These are phyloP conservation scores for Tethea ocularis DNA, from an alignment of 2,888 invertebrate genomes.

Conservation along the genomic window DNA sequence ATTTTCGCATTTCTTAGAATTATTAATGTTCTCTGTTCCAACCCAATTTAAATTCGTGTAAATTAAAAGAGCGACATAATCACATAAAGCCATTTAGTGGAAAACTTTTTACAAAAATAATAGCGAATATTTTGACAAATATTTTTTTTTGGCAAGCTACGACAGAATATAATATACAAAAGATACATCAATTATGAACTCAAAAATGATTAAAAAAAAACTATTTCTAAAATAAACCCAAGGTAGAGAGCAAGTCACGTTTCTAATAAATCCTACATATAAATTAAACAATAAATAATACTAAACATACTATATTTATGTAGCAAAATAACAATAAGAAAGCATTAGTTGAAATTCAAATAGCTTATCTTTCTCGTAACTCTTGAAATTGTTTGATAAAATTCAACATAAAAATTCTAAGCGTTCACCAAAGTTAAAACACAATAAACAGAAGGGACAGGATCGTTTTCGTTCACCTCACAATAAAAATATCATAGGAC, in stretches of 20 bases:
- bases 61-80: too few relatives aligned
- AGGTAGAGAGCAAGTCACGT: not conserved
- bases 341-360: conserved; percentile 42
- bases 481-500: conserved; percentile 59
- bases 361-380: conserved; percentile 31
- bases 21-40: too few relatives aligned
- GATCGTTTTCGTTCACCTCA: conserved; percentile 53
- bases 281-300: conserved; percentile 1
- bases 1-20: too few relatives aligned
- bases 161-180: too few relatives aligned
- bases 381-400: conserved; percentile 28
- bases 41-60: too few relatives aligned
- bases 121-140: too few relatives aligned
- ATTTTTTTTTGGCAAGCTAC: too few relatives aligned
- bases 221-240: not conserved
- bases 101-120: too few relatives aligned
- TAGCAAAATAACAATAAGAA: conserved; percentile 12
- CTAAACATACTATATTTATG: conserved; percentile 11
- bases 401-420: conserved; percentile 57
- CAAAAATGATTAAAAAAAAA: not conserved
- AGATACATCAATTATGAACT: too few relatives aligned
- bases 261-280: not conserved
- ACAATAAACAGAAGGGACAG: conserved; percentile 52
- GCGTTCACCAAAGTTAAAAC: conserved; percentile 50
- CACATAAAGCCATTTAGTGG: too few relatives aligned